Evolutionary conservation across 1,140 invertebrate species (phyloP).

Genomic region (Drosophila pseudoobscura): DNA sequence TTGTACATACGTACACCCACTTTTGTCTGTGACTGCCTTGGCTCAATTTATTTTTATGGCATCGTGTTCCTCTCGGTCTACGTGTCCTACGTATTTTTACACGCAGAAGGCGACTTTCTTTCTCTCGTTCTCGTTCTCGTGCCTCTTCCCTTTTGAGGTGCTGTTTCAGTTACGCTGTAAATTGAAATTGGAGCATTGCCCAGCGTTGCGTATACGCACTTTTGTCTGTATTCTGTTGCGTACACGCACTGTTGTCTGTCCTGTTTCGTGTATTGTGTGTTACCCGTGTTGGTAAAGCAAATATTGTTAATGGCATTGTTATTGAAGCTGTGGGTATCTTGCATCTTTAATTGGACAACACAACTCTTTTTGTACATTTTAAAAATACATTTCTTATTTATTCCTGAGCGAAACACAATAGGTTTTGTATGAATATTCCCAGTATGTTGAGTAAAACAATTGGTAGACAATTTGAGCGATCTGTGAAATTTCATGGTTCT

Average conservation of each 20-base stretch:
- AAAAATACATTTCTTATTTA: no score
- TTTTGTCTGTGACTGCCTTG: constrained; percentile 29
- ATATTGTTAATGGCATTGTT: constrained; percentile 39
- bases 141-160: constrained; percentile 40
- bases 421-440: no score
- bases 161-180: constrained; percentile 48
- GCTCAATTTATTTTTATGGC: constrained; percentile 75
- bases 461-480: no score
- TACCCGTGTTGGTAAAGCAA: constrained; percentile 23
- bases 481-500: no score
- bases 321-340: constrained; percentile 9
- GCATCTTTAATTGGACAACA: background rate
- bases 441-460: no score
- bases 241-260: no score
- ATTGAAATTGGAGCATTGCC: constrained; percentile 50
- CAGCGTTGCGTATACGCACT: constrained; percentile 48
- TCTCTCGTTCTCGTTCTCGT: background rate
- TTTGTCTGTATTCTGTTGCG: constrained; percentile 13
- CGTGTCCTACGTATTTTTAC: constrained; percentile 38
- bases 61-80: constrained; percentile 57
- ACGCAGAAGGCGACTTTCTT: no score
- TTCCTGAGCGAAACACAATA: no score
- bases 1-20: constrained; percentile 34
- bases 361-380: no score
- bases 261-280: no score